Conservation (phyloP, 2,888 invertebrate genomes). For the Diachrysia chrysitis region DNA sequence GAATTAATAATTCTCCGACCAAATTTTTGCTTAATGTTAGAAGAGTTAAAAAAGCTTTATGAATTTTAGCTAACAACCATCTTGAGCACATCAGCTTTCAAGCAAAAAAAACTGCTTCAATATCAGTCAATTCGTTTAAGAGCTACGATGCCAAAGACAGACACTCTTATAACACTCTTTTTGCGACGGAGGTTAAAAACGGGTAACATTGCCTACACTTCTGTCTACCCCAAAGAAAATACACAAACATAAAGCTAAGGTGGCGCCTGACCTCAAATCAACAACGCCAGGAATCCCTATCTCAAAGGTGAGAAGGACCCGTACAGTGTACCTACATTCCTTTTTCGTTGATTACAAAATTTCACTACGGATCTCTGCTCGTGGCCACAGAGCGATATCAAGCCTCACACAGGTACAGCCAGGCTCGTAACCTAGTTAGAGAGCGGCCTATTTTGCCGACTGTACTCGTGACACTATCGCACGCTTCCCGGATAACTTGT, state of each 20-base stretch:
- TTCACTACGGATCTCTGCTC: constrained; percentile 34
- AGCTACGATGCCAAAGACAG: too few relatives aligned
- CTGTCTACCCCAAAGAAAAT: neutral
- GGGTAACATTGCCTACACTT: neutral
- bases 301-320: neutral
- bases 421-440: constrained; percentile 67
- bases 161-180: too few relatives aligned
- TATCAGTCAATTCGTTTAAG: too few relatives aligned
- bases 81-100: too few relatives aligned
- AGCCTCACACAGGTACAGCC: constrained; percentile 46
- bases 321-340: too few relatives aligned
- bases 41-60: too few relatives aligned
- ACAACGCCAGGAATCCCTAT: neutral
- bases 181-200: too few relatives aligned
- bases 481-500: constrained; percentile 59
- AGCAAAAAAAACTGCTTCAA: too few relatives aligned
- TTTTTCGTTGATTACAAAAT: constrained; percentile 18
- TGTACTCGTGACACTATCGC: constrained; percentile 64
- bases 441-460: constrained; percentile 63
- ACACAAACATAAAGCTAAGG: neutral
- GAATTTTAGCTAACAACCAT: too few relatives aligned
- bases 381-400: constrained; percentile 47
- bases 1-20: too few relatives aligned
- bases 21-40: too few relatives aligned
- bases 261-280: neutral